Evolutionary conservation across 2,797 vertebrate species (phyloP), one percentile per base, ranked within the genome.

Genomic region (Liparis tanakae): DNA sequence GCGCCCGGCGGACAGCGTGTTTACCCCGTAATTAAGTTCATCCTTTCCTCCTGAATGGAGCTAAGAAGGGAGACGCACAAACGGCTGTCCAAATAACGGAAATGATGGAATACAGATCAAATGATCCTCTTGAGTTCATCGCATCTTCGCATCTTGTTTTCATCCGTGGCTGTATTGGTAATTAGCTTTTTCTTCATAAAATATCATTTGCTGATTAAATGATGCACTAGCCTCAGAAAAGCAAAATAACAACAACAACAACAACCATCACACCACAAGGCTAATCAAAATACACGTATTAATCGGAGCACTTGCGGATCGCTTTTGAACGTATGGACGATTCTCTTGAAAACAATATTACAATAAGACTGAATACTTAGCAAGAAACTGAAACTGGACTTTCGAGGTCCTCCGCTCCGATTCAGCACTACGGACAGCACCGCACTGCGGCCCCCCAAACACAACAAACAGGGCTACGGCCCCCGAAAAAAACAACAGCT

Each of bases 21-120:
- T 74, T 65, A 41, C 39, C 50, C 72, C 80, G 85, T 83, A 79
- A 88, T 89, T 88, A 74, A 85, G 85, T 83, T 63, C 56, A 82
- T 75, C 34, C 60, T 69, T 58, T 78, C 20, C 34, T 46, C 67
- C 66, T 82, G 39, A 75, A 63, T 74, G 65, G 72, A 36, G 72
- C 54, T 36, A 9, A 61, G 39, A 65, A 53, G 65, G 72, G 59
- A 80, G 53, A 57, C 46, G 67, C 65, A 41, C 73, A 78, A 64
- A 82, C 70, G 64, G 67, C 20, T 41, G 44, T 72, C 61, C 72
- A 66, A 60, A 79, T 67, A 67, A 74, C 63, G 66, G 10, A 50
- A 78, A 60, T 39, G 43, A 74, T 33, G 36, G 67, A 69, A 80
- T 70, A 60, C 43, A 54, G 43, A 46, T 46, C 43, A 46, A 46